Conservation (phyloP, 2,888 invertebrate species). For the Lasioglossum marginatum region DNA sequence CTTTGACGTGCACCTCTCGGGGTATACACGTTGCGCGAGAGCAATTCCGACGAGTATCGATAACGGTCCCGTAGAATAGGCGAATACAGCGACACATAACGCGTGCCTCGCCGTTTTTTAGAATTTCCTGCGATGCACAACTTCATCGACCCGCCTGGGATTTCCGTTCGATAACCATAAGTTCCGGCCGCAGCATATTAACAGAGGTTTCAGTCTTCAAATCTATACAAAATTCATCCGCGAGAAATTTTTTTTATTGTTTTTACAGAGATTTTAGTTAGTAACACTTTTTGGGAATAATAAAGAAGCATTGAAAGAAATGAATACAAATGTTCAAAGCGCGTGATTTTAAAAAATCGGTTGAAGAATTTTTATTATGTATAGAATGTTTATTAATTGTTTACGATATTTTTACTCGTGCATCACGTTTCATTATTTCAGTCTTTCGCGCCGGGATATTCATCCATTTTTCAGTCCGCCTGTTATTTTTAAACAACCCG, state of each 20-base stretch:
- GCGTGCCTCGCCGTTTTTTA: not conserved
- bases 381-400: not conserved
- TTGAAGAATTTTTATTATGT: too few species aligned
- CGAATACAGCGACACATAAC: constrained; percentile 3
- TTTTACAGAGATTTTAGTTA: too few species aligned
- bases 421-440: not conserved
- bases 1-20: constrained; percentile 34
- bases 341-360: too few species aligned
- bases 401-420: not conserved
- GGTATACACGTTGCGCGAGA: constrained; percentile 35
- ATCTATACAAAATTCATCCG: too few species aligned
- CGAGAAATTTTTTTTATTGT: too few species aligned
- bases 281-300: too few species aligned
- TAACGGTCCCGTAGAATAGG: constrained; percentile 27
- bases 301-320: too few species aligned
- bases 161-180: not conserved
- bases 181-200: too few species aligned
- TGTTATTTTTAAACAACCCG: not conserved
- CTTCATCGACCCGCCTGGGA: not conserved
- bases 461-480: not conserved
- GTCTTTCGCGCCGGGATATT: not conserved
- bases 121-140: not conserved
- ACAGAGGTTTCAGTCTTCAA: too few species aligned
- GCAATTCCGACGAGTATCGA: constrained; percentile 51
- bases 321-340: too few species aligned